Evolutionary conservation across 1,140 invertebrate genomes (phyloP).

Genomic region (Eriosoma lanigerum): DNA sequence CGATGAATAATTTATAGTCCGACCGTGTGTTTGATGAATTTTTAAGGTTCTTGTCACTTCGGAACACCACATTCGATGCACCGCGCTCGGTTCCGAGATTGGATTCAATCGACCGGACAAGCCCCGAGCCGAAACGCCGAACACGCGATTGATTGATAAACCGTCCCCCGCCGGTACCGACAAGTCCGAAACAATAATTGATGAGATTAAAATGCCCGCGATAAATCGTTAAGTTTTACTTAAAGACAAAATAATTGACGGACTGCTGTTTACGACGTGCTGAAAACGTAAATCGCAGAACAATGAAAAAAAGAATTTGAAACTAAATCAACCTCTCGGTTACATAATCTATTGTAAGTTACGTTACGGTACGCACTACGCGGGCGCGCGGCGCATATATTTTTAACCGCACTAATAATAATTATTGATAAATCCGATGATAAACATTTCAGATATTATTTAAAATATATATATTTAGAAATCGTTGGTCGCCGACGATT

Average conservation of each 20-base stretch:
- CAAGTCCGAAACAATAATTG: background rate
- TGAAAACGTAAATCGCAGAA: background rate
- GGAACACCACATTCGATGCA: too few relatives aligned
- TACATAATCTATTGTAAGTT: too few relatives aligned
- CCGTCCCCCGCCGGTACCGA: background rate
- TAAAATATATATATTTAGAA: too few relatives aligned
- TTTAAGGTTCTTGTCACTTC: conserved; percentile 34
- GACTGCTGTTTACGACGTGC: background rate
- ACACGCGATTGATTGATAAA: conserved; percentile 37
- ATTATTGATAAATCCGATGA: too few relatives aligned
- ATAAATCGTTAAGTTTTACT: conserved; percentile 21
- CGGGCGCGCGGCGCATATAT: too few relatives aligned
- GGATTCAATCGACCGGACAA: conserved; percentile 49
- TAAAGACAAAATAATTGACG: background rate
- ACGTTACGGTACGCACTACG: too few relatives aligned
- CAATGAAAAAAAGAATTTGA: too few relatives aligned
- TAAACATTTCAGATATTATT: too few relatives aligned
- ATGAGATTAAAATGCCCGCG: conserved; percentile 18
- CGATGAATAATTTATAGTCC: conserved; percentile 40
- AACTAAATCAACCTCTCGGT: too few relatives aligned
- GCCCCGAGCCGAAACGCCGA: background rate
- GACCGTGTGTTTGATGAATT: conserved; percentile 37
- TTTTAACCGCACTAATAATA: too few relatives aligned
- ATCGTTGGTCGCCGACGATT: too few relatives aligned
- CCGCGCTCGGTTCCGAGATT: background rate